phyloP scores from a whole-genome alignment of 1,140 invertebrate genomes.

The Diachasma alloeum region DNA sequence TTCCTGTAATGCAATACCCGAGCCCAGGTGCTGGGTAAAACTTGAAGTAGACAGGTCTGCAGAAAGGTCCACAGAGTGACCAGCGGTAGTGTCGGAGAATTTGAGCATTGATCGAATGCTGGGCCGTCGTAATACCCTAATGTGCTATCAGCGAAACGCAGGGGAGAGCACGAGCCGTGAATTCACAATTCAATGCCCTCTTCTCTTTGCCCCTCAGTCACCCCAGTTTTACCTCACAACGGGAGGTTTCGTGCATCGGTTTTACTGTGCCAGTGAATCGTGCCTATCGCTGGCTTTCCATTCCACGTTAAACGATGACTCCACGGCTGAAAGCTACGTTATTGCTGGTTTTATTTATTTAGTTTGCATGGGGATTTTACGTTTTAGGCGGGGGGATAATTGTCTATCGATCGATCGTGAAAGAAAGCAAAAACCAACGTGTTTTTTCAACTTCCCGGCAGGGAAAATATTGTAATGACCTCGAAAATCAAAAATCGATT shows the following conservation, averaged over 20 bases:
- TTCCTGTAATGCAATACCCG: neutral
- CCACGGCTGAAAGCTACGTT: neutral
- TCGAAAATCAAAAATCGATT: too few relatives aligned
- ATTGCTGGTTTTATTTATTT: neutral
- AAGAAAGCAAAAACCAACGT: too few relatives aligned
- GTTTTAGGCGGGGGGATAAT: neutral
- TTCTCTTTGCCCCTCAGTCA: neutral
- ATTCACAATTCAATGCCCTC: slow-evolving; percentile 4
- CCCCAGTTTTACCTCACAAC: neutral
- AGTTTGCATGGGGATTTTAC: neutral
- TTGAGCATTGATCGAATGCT: neutral
- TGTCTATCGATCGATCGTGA: neutral
- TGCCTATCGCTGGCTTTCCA: neutral
- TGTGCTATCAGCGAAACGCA: slow-evolving; percentile 4
- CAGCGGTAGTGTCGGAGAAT: neutral
- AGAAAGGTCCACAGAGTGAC: neutral
- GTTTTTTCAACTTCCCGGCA: too few relatives aligned
- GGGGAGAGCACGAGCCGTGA: slow-evolving; percentile 8
- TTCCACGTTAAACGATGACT: neutral
- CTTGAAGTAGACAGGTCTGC: slow-evolving; percentile 16
- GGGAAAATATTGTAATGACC: too few relatives aligned
- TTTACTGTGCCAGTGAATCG: neutral
- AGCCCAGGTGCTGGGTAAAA: neutral
- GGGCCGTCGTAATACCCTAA: neutral
- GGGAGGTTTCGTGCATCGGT: neutral